Base-by-base conservation (phyloP, 2,888 invertebrate genomes). In the Watsonalla binaria region DNA sequence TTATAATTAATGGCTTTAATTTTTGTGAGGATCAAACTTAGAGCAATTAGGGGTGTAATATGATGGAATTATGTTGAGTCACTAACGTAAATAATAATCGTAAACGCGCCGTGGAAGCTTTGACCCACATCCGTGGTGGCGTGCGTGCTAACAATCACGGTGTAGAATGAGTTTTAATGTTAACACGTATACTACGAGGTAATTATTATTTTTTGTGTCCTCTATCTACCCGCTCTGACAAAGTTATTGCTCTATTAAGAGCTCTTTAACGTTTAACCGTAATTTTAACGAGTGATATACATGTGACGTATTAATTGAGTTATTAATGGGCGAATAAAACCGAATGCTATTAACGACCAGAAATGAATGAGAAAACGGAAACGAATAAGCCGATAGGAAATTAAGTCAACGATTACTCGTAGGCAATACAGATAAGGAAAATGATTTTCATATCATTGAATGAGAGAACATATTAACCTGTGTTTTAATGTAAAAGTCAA, bases 101-200 rank as follows among this genome's bases (percentile, higher is more conserved):
- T 74, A 72, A 73, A 70, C 60, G 68, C 64, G 60, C 63, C 58
- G 70, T 66, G 70, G 61, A 56, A 57, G 54, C 65, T 69, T 55
- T 76, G 78, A 81, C 80, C 78, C 75, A 78, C 67, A 76, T 79
- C 68, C 45, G 57, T 61, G 65, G 52, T 73, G 60, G 77, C 83
- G 84, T 86, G 86, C 83, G 77, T 82, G 79, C 68, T 62, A 63
- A 79, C 84, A 84, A 83, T 86, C 86, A 82, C 74, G 66, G 68
- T 75, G 75, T 75, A 74, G 72, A 80, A 77, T 74, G 69, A 76
- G 71, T 74, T 49, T 76, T 75, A 80, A 82, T 82, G 82, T 82
- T 84, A 81, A 82, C 84, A 83, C 80, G 81, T 82, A 82, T 76
- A 80, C 49, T 37, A 49, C 75, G 70, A 74, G 74, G 71, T 76